Evolutionary conservation across 1,140 invertebrate species (phyloP).

Genomic region (Bombus superbus): DNA sequence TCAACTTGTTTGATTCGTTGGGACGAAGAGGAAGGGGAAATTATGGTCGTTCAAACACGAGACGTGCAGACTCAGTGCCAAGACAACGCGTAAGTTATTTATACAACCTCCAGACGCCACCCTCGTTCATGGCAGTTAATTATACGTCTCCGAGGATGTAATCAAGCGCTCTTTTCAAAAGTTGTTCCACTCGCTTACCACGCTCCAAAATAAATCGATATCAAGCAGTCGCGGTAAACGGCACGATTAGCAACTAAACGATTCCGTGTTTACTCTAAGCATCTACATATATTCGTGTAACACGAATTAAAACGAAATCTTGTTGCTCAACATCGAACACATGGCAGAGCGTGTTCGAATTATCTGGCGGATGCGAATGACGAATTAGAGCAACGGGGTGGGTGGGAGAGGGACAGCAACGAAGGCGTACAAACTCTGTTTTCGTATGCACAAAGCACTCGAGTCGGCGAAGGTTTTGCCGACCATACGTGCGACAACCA

Average conservation of each 20-base stretch:
- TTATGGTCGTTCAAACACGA: constrained; percentile 40
- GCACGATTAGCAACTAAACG: background rate
- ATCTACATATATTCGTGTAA: background rate
- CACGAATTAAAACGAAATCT: background rate
- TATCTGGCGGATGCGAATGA: background rate
- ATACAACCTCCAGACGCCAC: constrained; percentile 53
- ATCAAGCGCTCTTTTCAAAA: constrained; percentile 62
- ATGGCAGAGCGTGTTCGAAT: background rate
- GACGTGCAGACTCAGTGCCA: constrained; percentile 35
- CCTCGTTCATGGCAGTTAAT: constrained; percentile 60
- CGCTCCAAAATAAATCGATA: constrained; percentile 21
- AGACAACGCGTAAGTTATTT: constrained; percentile 67
- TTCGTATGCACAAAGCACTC: constrained; percentile 72
- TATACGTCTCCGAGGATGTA: constrained; percentile 64
- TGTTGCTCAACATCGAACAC: background rate
- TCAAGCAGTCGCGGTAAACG: constrained; percentile 21
- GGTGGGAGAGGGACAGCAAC: background rate
- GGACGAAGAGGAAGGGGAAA: constrained; percentile 13
- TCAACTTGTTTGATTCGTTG: constrained; percentile 17
- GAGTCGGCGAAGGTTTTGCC: constrained; percentile 60
- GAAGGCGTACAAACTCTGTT: constrained; percentile 56
- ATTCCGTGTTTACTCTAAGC: background rate
- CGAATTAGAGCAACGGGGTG: constrained; percentile 11
- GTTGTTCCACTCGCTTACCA: constrained; percentile 36
- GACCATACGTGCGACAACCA: constrained; percentile 63